Evolutionary conservation across 2,797 vertebrate genomes (phyloP).

Genomic region (Sorex maritimensis): DNA sequence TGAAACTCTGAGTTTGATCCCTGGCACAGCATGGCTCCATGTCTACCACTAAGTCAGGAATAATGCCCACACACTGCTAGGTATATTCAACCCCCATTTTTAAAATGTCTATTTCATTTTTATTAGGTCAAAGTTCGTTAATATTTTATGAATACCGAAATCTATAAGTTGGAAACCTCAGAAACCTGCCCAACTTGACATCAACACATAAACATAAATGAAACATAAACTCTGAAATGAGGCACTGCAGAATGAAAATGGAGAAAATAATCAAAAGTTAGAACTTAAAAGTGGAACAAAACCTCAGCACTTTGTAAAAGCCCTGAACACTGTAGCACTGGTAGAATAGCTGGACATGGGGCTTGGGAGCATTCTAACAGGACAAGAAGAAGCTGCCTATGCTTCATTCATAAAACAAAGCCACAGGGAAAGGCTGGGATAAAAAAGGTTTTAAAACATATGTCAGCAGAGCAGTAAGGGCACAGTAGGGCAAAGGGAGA

Average conservation of each 20-base stretch:
- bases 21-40: no score
- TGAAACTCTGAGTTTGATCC: no score
- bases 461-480: slow-evolving; percentile 34
- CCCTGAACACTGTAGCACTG: background rate
- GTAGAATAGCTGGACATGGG: background rate
- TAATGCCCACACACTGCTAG: no score
- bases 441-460: slow-evolving; percentile 29
- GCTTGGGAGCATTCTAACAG: slow-evolving; percentile 41
- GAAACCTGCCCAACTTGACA: slow-evolving; percentile 27
- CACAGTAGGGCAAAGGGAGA: background rate
- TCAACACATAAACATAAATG: background rate
- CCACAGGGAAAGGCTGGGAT: slow-evolving; percentile 25
- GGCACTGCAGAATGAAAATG: background rate
- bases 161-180: background rate
- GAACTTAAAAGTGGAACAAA: slow-evolving; percentile 45
- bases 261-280: background rate
- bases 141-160: slow-evolving; percentile 28
- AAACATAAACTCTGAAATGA: background rate
- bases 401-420: slow-evolving; percentile 55
- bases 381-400: background rate
- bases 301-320: background rate
- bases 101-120: background rate
- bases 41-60: no score
- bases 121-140: background rate
- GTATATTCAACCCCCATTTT: no score